Evolutionary conservation across 2,113 vertebrate genomes (phyloP), one percentile per base, ranked within the genome.

Genomic region (Amblyornis subalaris): DNA sequence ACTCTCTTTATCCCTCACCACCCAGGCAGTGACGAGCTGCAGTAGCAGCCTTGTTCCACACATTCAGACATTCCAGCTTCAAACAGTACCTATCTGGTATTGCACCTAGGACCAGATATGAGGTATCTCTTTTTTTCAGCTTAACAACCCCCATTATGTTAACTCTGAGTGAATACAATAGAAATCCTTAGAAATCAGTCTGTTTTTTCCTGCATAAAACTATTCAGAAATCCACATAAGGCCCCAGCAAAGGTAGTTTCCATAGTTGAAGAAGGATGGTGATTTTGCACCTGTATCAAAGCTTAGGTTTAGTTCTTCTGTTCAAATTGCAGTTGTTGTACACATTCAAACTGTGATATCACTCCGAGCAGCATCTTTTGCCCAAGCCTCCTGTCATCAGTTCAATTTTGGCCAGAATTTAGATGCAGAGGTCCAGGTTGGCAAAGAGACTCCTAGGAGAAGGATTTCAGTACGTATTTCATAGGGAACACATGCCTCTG

Each of bases 21-120:
- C 6, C 14, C 24, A 65, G 50, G 35, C 18, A 29, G 12, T 7
- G 19, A 60, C 26, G 47, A 69, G 22, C 9, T 36, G 14, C 73
- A 60, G 4, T 4, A 40, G 23, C 29, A 86, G 40, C 23, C 21
- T 79, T 42, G 14, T 80, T 88, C 60, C 60, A 65, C 55, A 53
- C 1, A 1, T 36, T 65, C 75, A 60, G 19, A 24, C 38, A 51
- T 18, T 44, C 29, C 62, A 74, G 2, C 25, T 82, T 82, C 58
- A 48, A 25, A 75, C 20, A 65, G 25, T 5, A 40, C 0, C 0
- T 36, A 35, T 38, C 40, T 65, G 29, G n/a, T 22, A 61, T 3
- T 65, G 10, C 31, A n/a, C 19, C n/a, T 21, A 29, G 15, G 31
- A 42, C 42, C 55, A 51, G 10, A 42, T 16, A 57, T 7, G 25